phyloP scores from a whole-genome alignment of 2,888 invertebrate genomes.

The Cheilosia scutellata region DNA sequence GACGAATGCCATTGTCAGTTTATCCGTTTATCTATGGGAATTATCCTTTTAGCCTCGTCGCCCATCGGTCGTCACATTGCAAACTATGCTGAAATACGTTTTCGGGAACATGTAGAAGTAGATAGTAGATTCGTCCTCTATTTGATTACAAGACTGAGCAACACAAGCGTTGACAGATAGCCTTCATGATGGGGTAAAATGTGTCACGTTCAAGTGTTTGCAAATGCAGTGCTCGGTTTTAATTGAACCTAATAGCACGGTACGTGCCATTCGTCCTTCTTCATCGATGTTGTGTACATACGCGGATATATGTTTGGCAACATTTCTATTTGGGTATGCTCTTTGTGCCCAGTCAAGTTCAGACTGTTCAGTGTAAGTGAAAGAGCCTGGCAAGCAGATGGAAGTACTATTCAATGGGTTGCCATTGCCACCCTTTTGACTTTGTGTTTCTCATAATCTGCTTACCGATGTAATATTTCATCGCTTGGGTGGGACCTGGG shows the following conservation, averaged over 20 bases:
- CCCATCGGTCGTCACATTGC: constrained; percentile 3
- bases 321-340: constrained; percentile 1
- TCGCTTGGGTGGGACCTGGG: neutral
- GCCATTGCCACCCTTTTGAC: constrained; percentile 50
- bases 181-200: constrained; percentile 10
- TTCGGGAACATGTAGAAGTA: constrained; percentile 2
- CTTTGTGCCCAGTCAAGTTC: constrained; percentile 16
- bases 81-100: neutral
- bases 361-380: constrained; percentile 1
- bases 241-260: constrained; percentile 36
- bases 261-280: constrained; percentile 9
- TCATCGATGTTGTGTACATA: neutral
- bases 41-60: neutral
- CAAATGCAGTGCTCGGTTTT: constrained; percentile 37
- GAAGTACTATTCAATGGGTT: constrained; percentile 22
- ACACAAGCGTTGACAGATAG: constrained; percentile 4
- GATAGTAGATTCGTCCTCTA: neutral
- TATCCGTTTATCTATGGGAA: neutral
- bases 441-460: constrained; percentile 28
- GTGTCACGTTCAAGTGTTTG: constrained; percentile 49
- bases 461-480: constrained; percentile 30
- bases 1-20: neutral
- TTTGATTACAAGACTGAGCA: constrained; percentile 1
- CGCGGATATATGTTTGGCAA: neutral
- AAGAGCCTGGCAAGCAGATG: neutral